Evolutionary conservation across 1,140 invertebrate species (phyloP).

Genomic region (Hermetia illucens): DNA sequence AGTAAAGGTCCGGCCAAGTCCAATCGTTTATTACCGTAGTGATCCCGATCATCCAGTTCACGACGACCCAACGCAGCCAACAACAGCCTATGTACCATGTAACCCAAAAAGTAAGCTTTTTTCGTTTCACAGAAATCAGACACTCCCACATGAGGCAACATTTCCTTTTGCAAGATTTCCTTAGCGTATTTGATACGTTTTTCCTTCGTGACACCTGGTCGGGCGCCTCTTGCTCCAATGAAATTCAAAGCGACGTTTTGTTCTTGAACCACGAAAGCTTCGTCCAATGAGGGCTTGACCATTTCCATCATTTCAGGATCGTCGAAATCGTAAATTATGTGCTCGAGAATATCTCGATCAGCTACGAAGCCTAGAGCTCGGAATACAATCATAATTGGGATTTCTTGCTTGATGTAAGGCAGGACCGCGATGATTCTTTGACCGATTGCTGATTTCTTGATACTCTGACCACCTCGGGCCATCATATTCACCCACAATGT

Average conservation of each 20-base stretch:
- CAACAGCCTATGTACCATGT: conserved; percentile 95
- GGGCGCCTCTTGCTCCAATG: conserved; percentile 89
- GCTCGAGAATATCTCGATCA: conserved; percentile 95
- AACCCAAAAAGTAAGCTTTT: conserved; percentile 95
- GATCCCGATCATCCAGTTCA: conserved; percentile 97
- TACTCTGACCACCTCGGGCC: conserved; percentile 87
- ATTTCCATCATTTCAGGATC: conserved; percentile 99
- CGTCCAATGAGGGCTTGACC: conserved; percentile 97
- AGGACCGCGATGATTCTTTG: conserved; percentile 95
- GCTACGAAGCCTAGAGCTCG: conserved; percentile 94
- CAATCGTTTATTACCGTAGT: conserved; percentile 96
- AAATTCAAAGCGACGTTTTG: conserved; percentile 98
- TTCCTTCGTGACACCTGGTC: conserved; percentile 95
- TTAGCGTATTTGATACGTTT: conserved; percentile 97
- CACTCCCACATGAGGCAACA: conserved; percentile 97
- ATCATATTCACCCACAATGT: conserved; percentile 99
- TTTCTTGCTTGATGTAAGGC: conserved; percentile 98
- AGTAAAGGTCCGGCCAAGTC: conserved; percentile 93
- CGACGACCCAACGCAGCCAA: conserved; percentile 86
- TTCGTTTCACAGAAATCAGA: conserved; percentile 99
- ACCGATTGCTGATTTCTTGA: conserved; percentile 94
- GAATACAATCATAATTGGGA: conserved; percentile 99
- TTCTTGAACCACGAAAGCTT: conserved; percentile 98
- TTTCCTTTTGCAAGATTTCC: conserved; percentile 99
- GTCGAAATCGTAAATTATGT: conserved; percentile 98